Conservation (phyloP, 2,113 vertebrate genomes). For the Osmerus eperlanus region DNA sequence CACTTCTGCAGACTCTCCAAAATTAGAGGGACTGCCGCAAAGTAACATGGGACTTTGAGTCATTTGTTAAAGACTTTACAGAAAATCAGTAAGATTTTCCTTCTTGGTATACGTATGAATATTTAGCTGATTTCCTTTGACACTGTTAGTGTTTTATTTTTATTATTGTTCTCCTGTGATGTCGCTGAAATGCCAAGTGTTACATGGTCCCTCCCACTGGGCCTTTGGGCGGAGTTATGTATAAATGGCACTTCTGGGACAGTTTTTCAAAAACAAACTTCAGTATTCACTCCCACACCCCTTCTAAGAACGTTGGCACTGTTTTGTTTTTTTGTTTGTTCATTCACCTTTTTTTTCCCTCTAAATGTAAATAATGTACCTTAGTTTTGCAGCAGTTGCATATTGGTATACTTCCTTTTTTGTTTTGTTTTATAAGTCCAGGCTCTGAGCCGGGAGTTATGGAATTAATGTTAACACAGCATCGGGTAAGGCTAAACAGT, state of each 20-base stretch:
- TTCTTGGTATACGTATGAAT: conserved; percentile 32
- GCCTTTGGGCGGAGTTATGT: conserved; percentile 12
- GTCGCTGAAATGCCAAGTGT: conserved; percentile 27
- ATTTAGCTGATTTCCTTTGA: conserved; percentile 31
- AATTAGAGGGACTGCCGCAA: conserved; percentile 12
- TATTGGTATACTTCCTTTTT: conserved; percentile 63
- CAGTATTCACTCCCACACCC: conserved; percentile 43
- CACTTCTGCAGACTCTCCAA: neutral
- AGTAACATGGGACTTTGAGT: conserved; percentile 22
- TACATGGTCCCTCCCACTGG: conserved; percentile 20
- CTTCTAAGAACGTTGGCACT: conserved; percentile 58
- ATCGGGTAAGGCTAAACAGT: conserved; percentile 60
- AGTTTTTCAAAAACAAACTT: conserved; percentile 18
- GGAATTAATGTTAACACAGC: conserved; percentile 58
- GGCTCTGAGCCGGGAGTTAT: conserved; percentile 49
- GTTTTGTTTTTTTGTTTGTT: conserved; percentile 76
- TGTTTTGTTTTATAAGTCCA: conserved; percentile 56
- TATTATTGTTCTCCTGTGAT: conserved; percentile 27
- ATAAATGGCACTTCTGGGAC: conserved; percentile 30
- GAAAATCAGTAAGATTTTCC: conserved; percentile 26
- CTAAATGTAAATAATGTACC: conserved; percentile 78
- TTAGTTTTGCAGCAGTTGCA: conserved; percentile 65
- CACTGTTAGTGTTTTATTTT: conserved; percentile 13
- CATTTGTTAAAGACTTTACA: conserved; percentile 19
- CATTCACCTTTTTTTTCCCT: conserved; percentile 47